Base-by-base conservation (phyloP, 2,797 vertebrate genomes). In the Malurus splendens region DNA sequence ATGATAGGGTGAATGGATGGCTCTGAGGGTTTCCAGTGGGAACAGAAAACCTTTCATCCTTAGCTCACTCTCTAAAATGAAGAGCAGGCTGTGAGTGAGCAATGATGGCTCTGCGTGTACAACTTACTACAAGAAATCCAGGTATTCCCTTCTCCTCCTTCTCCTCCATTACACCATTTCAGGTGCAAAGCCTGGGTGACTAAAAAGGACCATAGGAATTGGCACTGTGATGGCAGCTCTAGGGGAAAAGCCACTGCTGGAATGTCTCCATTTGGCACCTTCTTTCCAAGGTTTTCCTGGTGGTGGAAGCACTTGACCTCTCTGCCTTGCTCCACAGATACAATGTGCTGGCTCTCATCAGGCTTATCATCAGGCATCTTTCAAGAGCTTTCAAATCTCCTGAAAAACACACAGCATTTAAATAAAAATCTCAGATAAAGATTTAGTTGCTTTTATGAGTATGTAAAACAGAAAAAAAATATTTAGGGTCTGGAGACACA, bases 21-120 rank as follows among this genome's bases (percentile, higher is more conserved):
- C 60, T 92, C 67, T 70, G 64, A 79, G 74, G 60, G 62, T 73
- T 92, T 83, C 56, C 82, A 92, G 61, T 5, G 50, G 80, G 64
- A 89, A 57, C 45, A 89, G 70, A 87, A 92, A 87, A 39, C 28
- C 60, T 94, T 95, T 93, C 28, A 66, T 79, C 85, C 90, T 71
- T 16, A 36, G 52, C 47, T 82, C 74, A 22, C 44, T 89, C 41
- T 42, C 39, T 67, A 51, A 83, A 86, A 90, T 28, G 32, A 39
- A 79, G 42, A 45, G 39, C 86, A 90, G 80, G 54, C 77, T 84
- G n/a, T 24, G 42, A 89, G 54, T 5, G 14, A 87, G 51, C 33
- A 27, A 2, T 0, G 62, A 75, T 38, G 54, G 17, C 25, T 87
- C 68, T 66, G 48, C 50, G 38, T 32, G 66, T 57, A 17, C 56